Evolutionary conservation across 1,140 invertebrate genomes (phyloP).

Genomic region (Hestina assimilis): DNA sequence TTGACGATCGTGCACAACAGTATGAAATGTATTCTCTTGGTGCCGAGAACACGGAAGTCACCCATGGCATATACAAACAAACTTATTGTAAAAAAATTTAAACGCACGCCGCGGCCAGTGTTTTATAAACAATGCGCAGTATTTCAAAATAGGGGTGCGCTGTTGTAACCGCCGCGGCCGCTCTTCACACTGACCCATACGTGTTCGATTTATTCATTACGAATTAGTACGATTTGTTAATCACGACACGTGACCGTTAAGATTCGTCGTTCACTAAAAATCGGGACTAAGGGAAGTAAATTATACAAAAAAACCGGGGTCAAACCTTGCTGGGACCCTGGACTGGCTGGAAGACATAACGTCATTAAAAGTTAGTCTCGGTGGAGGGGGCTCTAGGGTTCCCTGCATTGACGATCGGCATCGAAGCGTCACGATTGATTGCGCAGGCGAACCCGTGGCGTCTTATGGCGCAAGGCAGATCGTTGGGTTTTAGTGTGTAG

Average conservation of each 20-base stretch:
- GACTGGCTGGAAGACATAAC: too few relatives aligned
- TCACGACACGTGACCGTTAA: conserved; percentile 10
- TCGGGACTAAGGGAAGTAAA: background rate
- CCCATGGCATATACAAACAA: conserved; percentile 46
- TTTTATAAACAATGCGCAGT: conserved; percentile 59
- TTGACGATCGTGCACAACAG: conserved; percentile 40
- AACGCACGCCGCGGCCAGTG: conserved; percentile 17
- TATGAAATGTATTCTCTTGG: conserved; percentile 34
- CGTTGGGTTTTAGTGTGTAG: too few relatives aligned
- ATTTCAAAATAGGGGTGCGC: conserved; percentile 36
- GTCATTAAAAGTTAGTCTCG: too few relatives aligned
- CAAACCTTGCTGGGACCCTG: too few relatives aligned
- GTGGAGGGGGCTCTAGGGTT: too few relatives aligned
- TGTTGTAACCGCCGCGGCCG: conserved; percentile 18
- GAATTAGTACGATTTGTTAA: conserved; percentile 17
- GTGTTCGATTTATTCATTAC: conserved; percentile 16
- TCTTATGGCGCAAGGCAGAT: too few relatives aligned
- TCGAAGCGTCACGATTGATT: too few relatives aligned
- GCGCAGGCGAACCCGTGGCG: too few relatives aligned
- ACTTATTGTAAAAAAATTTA: conserved; percentile 13
- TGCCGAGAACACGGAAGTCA: conserved; percentile 43
- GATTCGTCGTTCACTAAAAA: background rate
- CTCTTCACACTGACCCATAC: conserved; percentile 37
- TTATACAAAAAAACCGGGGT: too few relatives aligned
- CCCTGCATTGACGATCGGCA: too few relatives aligned